Percentiles rank a stretch among this genome's conserved stretches.
phyloP scores from a whole-genome alignment of 1,140 invertebrate species.

The Portunus trituberculatus region DNA sequence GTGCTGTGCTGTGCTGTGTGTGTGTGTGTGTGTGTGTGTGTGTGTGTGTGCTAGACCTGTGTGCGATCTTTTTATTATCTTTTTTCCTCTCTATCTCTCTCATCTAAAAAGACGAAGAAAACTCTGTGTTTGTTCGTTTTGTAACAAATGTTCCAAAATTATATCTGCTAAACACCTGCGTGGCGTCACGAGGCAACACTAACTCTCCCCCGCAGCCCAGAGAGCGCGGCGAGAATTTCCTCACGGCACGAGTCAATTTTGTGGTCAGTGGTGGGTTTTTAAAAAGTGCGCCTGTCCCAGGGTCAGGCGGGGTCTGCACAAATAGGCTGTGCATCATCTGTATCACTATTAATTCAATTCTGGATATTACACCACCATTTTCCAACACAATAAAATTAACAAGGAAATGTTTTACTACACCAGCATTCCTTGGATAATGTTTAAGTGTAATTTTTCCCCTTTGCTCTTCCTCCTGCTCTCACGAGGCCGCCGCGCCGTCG shows the following conservation, averaged over 20 bases:
- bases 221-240: background rate
- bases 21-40: no score
- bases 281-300: background rate
- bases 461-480: background rate
- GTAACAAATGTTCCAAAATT: background rate
- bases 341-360: background rate
- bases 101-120: background rate
- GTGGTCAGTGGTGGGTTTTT: background rate
- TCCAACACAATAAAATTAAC: constrained; percentile 18
- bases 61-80: background rate
- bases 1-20: no score
- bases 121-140: background rate
- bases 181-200: background rate
- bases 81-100: background rate
- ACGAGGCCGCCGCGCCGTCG: background rate
- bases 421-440: background rate
- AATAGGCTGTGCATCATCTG: background rate
- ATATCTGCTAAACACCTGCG: background rate
- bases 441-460: background rate
- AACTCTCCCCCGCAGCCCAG: background rate
- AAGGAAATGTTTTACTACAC: background rate
- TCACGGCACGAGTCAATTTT: constrained; percentile 9
- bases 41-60: background rate
- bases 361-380: background rate
- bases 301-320: background rate